These are phyloP conservation scores for Phaenicophaeus curvirostris DNA, from an alignment of 2,797 vertebrate genomes.

Conservation along the genomic window DNA sequence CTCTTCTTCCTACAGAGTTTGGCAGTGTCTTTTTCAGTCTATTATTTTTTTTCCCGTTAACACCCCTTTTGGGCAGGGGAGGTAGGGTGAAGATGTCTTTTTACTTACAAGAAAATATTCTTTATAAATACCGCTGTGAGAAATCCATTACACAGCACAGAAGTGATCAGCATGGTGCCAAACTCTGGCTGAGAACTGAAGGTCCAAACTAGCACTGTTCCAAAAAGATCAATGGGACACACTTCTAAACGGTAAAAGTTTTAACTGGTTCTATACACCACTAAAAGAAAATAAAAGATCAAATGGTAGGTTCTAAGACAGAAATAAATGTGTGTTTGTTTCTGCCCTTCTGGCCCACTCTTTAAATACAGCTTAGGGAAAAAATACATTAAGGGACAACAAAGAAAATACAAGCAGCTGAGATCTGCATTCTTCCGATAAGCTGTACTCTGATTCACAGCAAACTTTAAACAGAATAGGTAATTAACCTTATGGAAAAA, in stretches of 20 bases:
- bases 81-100: neutral
- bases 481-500: slow-evolving; percentile 32
- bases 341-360: slow-evolving; percentile 29
- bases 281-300: slow-evolving; percentile 60
- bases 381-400: neutral
- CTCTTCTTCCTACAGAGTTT: neutral
- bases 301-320: slow-evolving; percentile 25
- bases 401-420: neutral
- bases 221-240: slow-evolving; percentile 59
- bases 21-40: slow-evolving; percentile 12
- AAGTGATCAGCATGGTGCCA: slow-evolving; percentile 55
- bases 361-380: slow-evolving; percentile 25
- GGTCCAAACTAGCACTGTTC: slow-evolving; percentile 38
- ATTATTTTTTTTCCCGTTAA: neutral
- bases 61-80: neutral
- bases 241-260: slow-evolving; percentile 26
- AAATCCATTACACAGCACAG: slow-evolving; percentile 67
- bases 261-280: slow-evolving; percentile 16
- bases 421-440: slow-evolving; percentile 53
- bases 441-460: neutral
- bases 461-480: neutral
- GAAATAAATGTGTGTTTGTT: slow-evolving; percentile 51
- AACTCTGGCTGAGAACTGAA: slow-evolving; percentile 63
- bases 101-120: slow-evolving; percentile 58
- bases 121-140: slow-evolving; percentile 62